A percentile compares a stretch with the other conserved stretches of the same genome.
phyloP scores from a whole-genome alignment of 2,888 invertebrate species.

The Cylloceria caligata region DNA sequence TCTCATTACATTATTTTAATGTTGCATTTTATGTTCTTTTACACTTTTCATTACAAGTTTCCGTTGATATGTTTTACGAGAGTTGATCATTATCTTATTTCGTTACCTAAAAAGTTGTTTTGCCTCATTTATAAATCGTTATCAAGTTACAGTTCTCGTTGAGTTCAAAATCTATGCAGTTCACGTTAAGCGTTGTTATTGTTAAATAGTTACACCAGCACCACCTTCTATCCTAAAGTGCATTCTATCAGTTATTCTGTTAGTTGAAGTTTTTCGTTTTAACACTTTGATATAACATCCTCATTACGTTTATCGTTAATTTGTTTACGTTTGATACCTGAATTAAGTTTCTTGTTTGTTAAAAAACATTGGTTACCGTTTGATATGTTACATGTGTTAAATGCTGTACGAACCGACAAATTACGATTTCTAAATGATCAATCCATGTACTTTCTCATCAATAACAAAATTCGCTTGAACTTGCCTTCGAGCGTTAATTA shows the following conservation, averaged over 20 bases:
- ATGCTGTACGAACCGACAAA: constrained; percentile 46
- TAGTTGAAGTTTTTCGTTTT: constrained; percentile 68
- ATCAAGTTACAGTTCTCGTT: constrained; percentile 67
- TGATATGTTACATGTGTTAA: constrained; percentile 53
- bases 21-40: constrained; percentile 59
- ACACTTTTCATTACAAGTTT: constrained; percentile 44
- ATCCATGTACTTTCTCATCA: background rate
- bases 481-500: constrained; percentile 6
- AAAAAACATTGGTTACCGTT: constrained; percentile 25
- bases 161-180: constrained; percentile 70
- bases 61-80: constrained; percentile 57
- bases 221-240: constrained; percentile 50
- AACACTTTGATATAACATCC: constrained; percentile 56
- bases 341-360: constrained; percentile 66
- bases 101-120: constrained; percentile 56
- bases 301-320: constrained; percentile 64
- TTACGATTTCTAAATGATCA: constrained; percentile 23
- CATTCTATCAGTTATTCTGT: constrained; percentile 57
- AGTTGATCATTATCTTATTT: constrained; percentile 62
- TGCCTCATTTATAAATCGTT: constrained; percentile 56
- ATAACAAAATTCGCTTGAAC: background rate
- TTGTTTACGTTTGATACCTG: constrained; percentile 56
- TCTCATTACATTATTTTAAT: constrained; percentile 20
- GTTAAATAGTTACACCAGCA: constrained; percentile 69
- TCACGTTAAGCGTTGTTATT: constrained; percentile 74